Evolutionary conservation across 1,140 invertebrate genomes (phyloP).

Genomic region (Drosophila jambulina): DNA sequence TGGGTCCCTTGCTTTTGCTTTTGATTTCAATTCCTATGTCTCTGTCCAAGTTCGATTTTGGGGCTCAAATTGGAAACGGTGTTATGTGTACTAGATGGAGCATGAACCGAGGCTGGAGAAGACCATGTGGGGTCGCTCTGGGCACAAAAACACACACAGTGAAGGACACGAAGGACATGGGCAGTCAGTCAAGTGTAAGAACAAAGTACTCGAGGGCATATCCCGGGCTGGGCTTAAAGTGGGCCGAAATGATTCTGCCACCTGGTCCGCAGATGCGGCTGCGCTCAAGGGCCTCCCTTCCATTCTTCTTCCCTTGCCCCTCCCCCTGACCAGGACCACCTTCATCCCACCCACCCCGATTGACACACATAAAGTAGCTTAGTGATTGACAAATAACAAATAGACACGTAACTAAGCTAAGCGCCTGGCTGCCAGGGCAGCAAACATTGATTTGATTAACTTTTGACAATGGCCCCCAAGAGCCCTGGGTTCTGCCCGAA

Average conservation of each 20-base stretch:
- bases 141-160: slow-evolving; percentile 31
- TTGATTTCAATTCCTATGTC: slow-evolving; percentile 62
- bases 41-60: slow-evolving; percentile 69
- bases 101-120: slow-evolving; percentile 18
- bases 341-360: slow-evolving; percentile 9
- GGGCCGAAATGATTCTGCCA: slow-evolving; percentile 44
- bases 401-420: slow-evolving; percentile 72
- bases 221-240: slow-evolving; percentile 24
- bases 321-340: neutral
- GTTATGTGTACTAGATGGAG: slow-evolving; percentile 70
- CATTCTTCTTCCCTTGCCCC: too few species aligned
- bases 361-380: slow-evolving; percentile 75
- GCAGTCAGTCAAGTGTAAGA: slow-evolving; percentile 74
- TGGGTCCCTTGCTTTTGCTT: slow-evolving; percentile 45
- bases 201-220: slow-evolving; percentile 65
- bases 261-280: slow-evolving; percentile 22
- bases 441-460: slow-evolving; percentile 80
- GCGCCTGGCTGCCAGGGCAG: slow-evolving; percentile 45
- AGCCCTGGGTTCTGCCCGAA: slow-evolving; percentile 5
- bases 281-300: neutral
- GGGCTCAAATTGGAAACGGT: slow-evolving; percentile 76
- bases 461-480: slow-evolving; percentile 61
- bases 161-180: slow-evolving; percentile 29
- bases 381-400: slow-evolving; percentile 82
- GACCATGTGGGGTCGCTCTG: neutral